phyloP scores from a whole-genome alignment of 1,140 invertebrate genomes.

The Phortica variegata region DNA sequence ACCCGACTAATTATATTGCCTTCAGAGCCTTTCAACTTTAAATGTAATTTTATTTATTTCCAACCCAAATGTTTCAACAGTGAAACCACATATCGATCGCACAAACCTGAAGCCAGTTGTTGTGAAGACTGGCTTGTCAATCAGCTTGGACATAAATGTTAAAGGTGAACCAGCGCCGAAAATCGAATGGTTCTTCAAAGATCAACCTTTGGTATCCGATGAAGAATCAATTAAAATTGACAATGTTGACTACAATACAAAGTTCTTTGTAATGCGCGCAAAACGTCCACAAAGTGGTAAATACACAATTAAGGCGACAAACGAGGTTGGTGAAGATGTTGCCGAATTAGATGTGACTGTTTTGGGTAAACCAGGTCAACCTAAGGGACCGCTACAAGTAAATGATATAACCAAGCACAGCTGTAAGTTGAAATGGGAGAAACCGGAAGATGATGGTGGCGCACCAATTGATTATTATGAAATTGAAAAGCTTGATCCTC shows the following conservation, averaged over 20 bases:
- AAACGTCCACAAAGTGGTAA: constrained; percentile 83
- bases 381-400: constrained; percentile 86
- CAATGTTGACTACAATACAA: constrained; percentile 87
- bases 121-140: constrained; percentile 88
- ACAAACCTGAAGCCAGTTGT: constrained; percentile 82
- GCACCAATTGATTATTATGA: constrained; percentile 92
- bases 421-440: constrained; percentile 91
- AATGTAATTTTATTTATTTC: constrained; percentile 25
- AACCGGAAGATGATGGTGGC: constrained; percentile 91
- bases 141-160: constrained; percentile 88
- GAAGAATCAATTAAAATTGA: constrained; percentile 77
- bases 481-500: constrained; percentile 94
- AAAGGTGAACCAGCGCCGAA: constrained; percentile 92
- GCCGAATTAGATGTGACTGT: constrained; percentile 89
- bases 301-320: constrained; percentile 89
- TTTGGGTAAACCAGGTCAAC: constrained; percentile 78
- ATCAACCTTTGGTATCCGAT: constrained; percentile 68
- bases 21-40: not conserved
- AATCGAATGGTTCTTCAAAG: constrained; percentile 85
- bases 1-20: too few relatives aligned
- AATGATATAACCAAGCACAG: constrained; percentile 90
- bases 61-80: constrained; percentile 65
- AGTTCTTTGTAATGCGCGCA: constrained; percentile 81
- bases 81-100: constrained; percentile 90
- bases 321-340: constrained; percentile 90